Base-by-base conservation (phyloP, 1,140 invertebrate species). In the Neodiprion lecontei region DNA sequence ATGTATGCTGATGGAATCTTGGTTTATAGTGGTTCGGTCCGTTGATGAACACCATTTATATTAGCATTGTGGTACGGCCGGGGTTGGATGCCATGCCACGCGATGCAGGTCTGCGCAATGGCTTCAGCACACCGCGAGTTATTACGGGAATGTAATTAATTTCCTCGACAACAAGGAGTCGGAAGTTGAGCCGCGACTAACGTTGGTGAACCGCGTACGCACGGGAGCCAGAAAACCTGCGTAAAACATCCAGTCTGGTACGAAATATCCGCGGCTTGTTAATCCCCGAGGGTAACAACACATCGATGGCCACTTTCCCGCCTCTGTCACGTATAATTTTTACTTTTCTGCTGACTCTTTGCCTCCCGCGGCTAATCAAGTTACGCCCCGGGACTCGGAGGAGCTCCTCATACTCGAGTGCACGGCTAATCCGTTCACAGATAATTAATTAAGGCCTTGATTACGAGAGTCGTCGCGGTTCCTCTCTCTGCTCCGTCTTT, bases 1-100 rank as follows among this genome's bases (percentile, higher is more conserved):
- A 61, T 61, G 53, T 61, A 61, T 61, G 53, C 53, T 61, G 53
- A 61, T 61, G 53, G 53, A 61, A 61, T 61, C 53, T 61, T 61
- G 53, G 53, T 61, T 61, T 61, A 61, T 17, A 14, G 53, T 61
- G 53, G 11, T 61, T 61, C 53, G 7, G 5, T 14, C 53, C 53
- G 53, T 17, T 61, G 53, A 61, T 61, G 53, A 61, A 61, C 53
- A 61, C 53, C 53, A 61, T 61, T 61, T 61, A 61, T 61, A 61
- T 61, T 61, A 61, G 53, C 53, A 61, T 61, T 12, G 11, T 12
- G 53, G 7, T 0, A 14, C n/a, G 53, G 4, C 53, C 53, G 11
- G 53, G 28, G 28, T 40, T 40, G 28, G 28, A 40, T 40, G 28
- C 28, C 28, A 40, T 40, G 5, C 28, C 28, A 40, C 28, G 28